Evolutionary conservation across 2,888 invertebrate species (phyloP).

Genomic region (Mythimna pallens): DNA sequence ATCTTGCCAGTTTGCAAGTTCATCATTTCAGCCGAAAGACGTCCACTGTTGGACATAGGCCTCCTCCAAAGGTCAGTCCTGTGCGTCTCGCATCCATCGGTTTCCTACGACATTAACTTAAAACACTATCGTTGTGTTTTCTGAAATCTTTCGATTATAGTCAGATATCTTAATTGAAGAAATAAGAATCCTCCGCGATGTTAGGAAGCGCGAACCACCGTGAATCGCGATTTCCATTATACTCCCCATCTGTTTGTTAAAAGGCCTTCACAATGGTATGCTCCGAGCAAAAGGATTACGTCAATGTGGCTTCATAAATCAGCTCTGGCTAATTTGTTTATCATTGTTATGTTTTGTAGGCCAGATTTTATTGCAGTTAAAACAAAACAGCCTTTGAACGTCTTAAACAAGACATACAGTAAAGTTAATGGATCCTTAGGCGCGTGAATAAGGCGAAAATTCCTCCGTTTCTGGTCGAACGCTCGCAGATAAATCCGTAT

Average conservation of each 20-base stretch:
- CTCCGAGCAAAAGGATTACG: constrained; percentile 65
- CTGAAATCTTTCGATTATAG: constrained; percentile 18
- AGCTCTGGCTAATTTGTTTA: constrained; percentile 71
- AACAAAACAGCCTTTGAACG: constrained; percentile 64
- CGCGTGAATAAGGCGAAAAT: constrained; percentile 43
- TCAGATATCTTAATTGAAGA: constrained; percentile 65
- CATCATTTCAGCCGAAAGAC: too few species aligned
- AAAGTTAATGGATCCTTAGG: constrained; percentile 61
- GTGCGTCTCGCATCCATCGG: too few species aligned
- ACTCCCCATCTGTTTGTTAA: constrained; percentile 71
- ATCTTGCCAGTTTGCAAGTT: too few species aligned
- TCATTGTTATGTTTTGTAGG: constrained; percentile 69
- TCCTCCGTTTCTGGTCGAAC: constrained; percentile 28
- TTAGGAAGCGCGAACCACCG: constrained; percentile 61
- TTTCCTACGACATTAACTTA: not conserved
- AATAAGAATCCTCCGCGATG: constrained; percentile 60
- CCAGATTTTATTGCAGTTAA: constrained; percentile 65
- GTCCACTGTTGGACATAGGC: too few species aligned
- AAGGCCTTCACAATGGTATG: constrained; percentile 70
- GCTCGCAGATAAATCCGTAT: constrained; percentile 45
- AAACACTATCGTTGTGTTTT: not conserved
- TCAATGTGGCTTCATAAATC: constrained; percentile 72
- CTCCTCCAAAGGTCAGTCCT: too few species aligned
- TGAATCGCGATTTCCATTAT: constrained; percentile 74
- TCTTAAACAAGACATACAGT: constrained; percentile 62